Evolutionary conservation across 1,140 invertebrate genomes (phyloP).

Genomic region (Camponotus pennsylvanicus): DNA sequence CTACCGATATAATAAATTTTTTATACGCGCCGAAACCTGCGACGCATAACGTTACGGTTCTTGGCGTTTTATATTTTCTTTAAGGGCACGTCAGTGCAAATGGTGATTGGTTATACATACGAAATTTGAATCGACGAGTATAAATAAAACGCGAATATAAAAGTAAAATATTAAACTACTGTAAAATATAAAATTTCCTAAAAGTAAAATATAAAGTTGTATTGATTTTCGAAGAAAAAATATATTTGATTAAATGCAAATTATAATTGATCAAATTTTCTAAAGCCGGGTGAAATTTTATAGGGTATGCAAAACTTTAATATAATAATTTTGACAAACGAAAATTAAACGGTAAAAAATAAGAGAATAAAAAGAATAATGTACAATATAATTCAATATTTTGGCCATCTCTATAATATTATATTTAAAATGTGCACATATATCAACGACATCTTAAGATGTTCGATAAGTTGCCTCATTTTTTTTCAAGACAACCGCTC

Average conservation of each 20-base stretch:
- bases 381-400: too few relatives aligned
- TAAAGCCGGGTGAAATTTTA: not conserved
- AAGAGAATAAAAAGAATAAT: too few relatives aligned
- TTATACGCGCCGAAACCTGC: constrained; percentile 3
- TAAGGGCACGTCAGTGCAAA: not conserved
- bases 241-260: not conserved
- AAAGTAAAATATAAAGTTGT: not conserved
- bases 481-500: not conserved
- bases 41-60: constrained; percentile 17
- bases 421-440: too few relatives aligned
- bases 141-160: not conserved
- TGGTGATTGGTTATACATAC: not conserved
- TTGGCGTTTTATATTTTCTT: constrained; percentile 11
- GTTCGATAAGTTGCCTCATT: not conserved
- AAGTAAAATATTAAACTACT: not conserved
- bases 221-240: not conserved
- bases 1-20: constrained; percentile 43
- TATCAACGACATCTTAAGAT: too few relatives aligned
- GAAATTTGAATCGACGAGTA: not conserved
- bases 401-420: too few relatives aligned
- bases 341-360: not conserved
- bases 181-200: not conserved
- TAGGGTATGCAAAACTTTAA: not conserved
- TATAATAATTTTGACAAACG: not conserved
- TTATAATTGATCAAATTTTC: not conserved